Conservation (phyloP, 2,888 invertebrate species). For the Hemaris fuciformis region DNA sequence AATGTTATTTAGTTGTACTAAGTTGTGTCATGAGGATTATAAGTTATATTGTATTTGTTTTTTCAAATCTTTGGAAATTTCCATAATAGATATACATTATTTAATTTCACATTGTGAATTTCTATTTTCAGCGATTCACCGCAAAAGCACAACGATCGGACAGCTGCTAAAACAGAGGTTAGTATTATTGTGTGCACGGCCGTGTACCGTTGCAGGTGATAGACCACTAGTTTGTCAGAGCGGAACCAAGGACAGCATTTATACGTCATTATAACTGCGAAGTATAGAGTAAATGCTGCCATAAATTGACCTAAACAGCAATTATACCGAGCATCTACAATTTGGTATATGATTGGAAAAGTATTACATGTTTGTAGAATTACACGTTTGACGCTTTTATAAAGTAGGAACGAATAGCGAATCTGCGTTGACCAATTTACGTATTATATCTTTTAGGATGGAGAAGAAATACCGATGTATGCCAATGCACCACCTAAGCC, state of each 20-base stretch:
- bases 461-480: slow-evolving; percentile 84
- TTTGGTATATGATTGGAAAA: background rate
- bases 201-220: slow-evolving; percentile 63
- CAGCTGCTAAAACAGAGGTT: slow-evolving; percentile 72
- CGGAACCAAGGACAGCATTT: slow-evolving; percentile 75
- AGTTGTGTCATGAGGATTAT: no score
- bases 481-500: slow-evolving; percentile 96
- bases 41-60: no score
- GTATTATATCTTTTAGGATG: slow-evolving; percentile 49
- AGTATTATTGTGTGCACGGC: slow-evolving; percentile 58
- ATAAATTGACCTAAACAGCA: slow-evolving; percentile 38
- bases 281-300: slow-evolving; percentile 43
- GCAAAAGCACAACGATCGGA: slow-evolving; percentile 61
- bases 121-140: slow-evolving; percentile 61
- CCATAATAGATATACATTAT: no score
- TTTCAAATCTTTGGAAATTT: no score
- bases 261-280: slow-evolving; percentile 61
- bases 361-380: background rate
- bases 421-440: no score
- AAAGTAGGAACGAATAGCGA: no score
- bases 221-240: slow-evolving; percentile 64
- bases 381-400: no score
- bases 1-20: no score
- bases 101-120: background rate
- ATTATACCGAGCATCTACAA: slow-evolving; percentile 16